These are phyloP conservation scores for Hirtodrosophila alboralis DNA, from an alignment of 2,888 invertebrate species.

Conservation along the genomic window DNA sequence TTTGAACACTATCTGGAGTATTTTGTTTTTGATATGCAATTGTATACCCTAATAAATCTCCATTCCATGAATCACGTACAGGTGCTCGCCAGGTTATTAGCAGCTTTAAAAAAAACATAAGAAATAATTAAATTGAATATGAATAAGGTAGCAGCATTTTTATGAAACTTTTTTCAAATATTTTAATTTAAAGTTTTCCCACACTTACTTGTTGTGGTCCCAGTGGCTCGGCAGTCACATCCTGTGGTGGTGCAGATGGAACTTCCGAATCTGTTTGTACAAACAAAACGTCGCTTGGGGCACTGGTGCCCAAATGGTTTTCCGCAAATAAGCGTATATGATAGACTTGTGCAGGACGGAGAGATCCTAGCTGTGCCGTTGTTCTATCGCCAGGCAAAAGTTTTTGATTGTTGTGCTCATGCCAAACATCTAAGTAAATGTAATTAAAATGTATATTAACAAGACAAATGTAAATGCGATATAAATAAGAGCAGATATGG, in stretches of 20 bases:
- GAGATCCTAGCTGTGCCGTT: slow-evolving; percentile 85
- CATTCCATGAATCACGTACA: slow-evolving; percentile 89
- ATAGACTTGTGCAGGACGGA: slow-evolving; percentile 87
- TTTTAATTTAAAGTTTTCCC: no score
- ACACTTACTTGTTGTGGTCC: slow-evolving; percentile 87
- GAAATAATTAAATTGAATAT: background rate
- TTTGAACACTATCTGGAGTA: slow-evolving; percentile 79
- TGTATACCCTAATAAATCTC: slow-evolving; percentile 90
- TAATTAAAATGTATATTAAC: background rate
- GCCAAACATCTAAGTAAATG: slow-evolving; percentile 85
- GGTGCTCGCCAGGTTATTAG: slow-evolving; percentile 91
- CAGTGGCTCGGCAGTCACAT: slow-evolving; percentile 88
- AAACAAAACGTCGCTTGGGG: slow-evolving; percentile 86
- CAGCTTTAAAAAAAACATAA: slow-evolving; percentile 76
- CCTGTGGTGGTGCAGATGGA: slow-evolving; percentile 89
- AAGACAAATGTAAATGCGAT: no score
- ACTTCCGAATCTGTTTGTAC: slow-evolving; percentile 86
- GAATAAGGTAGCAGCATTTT: no score
- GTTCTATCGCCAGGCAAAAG: slow-evolving; percentile 85
- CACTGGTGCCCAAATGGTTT: slow-evolving; percentile 87
- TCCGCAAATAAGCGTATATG: slow-evolving; percentile 87
- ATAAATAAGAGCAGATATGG: no score
- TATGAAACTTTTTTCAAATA: no score
- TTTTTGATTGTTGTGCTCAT: slow-evolving; percentile 86
- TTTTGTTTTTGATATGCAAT: slow-evolving; percentile 86